Evolutionary conservation across 1,140 invertebrate genomes (phyloP).

Genomic region (Ceratoteleas bidentatus): DNA sequence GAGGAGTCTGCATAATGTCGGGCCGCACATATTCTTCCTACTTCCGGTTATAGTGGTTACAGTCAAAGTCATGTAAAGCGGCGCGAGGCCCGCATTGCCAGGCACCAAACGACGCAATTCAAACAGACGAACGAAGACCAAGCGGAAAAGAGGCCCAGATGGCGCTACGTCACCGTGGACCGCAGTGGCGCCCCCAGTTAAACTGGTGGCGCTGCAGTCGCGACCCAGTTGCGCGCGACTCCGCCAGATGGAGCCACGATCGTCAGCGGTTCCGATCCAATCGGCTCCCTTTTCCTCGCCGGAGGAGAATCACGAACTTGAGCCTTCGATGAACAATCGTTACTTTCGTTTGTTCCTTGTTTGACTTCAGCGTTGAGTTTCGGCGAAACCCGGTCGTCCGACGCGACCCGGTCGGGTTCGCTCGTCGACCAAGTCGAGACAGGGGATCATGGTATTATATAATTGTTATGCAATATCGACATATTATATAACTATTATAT

Average conservation of each 20-base stretch:
- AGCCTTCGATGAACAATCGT: constrained; percentile 18
- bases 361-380: background rate
- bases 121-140: constrained; percentile 1
- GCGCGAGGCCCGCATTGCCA: background rate
- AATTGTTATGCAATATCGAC: constrained; percentile 61
- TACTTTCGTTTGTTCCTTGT: background rate
- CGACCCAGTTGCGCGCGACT: too few relatives aligned
- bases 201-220: too few relatives aligned
- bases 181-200: constrained; percentile 27
- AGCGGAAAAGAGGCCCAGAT: constrained; percentile 7
- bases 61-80: constrained; percentile 68
- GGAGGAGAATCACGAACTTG: constrained; percentile 12
- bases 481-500: constrained; percentile 59
- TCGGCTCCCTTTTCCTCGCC: constrained; percentile 26
- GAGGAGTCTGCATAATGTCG: constrained; percentile 71
- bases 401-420: background rate
- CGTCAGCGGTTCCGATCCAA: constrained; percentile 17
- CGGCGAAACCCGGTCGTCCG: constrained; percentile 1
- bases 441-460: constrained; percentile 40
- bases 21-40: constrained; percentile 55
- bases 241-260: background rate
- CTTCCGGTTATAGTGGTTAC: constrained; percentile 64
- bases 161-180: constrained; percentile 16
- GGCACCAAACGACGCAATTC: constrained; percentile 2
- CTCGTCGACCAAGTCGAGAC: constrained; percentile 9